These are phyloP conservation scores for Cryptotis parvus DNA, from an alignment of 2,113 vertebrate species.

Conservation along the genomic window DNA sequence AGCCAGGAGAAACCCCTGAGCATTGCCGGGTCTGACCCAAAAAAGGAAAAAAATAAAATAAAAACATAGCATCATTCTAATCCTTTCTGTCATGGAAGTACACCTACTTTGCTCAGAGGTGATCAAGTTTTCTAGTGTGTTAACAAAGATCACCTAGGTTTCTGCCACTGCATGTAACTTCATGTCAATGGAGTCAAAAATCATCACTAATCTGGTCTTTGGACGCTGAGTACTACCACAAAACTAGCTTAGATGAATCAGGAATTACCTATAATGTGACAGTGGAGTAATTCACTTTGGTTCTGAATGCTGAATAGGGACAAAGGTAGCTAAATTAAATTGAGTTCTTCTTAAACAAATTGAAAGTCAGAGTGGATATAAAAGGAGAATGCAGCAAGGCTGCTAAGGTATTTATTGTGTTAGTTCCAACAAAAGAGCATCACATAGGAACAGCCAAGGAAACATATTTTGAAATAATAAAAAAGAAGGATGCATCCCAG, in stretches of 20 bases:
- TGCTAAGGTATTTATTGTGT: background rate
- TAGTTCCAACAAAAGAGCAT: background rate
- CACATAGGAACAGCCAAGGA: background rate
- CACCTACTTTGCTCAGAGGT: background rate
- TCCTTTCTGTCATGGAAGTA: background rate
- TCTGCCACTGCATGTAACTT: background rate
- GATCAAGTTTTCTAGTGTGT: background rate
- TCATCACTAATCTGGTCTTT: background rate
- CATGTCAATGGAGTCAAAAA: background rate
- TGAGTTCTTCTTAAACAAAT: background rate
- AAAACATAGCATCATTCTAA: background rate
- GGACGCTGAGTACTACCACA: background rate
- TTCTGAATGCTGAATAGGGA: background rate
- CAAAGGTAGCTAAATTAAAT: background rate
- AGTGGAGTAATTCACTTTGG: background rate
- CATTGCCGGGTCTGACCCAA: too few relatives aligned
- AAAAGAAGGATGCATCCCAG: background rate
- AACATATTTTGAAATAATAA: background rate
- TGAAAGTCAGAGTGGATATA: background rate
- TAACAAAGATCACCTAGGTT: background rate
- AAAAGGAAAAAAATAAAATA: too few relatives aligned
- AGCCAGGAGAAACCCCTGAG: too few relatives aligned
- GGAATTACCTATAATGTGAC: background rate
- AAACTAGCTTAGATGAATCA: background rate
- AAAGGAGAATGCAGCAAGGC: background rate